phyloP scores from a whole-genome alignment of 2,797 vertebrate species.

The Smutsia gigantea region DNA sequence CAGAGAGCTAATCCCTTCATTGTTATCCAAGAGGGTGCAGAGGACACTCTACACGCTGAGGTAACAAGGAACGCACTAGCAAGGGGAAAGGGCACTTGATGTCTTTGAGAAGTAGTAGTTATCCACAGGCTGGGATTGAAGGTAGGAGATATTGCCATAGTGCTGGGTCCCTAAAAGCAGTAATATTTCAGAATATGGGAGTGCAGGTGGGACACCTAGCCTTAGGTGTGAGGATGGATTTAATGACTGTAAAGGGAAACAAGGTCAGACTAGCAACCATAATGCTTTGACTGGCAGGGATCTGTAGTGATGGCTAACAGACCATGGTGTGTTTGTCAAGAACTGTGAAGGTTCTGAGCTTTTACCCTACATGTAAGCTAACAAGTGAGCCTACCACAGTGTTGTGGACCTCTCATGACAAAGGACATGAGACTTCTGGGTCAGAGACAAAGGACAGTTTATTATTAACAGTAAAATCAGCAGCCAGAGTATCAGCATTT shows the following conservation, averaged over 20 bases:
- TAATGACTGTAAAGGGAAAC: neutral
- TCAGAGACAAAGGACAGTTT: neutral
- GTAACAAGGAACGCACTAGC: neutral
- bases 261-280: neutral
- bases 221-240: neutral
- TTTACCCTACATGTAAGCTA: neutral
- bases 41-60: neutral
- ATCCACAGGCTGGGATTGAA: neutral
- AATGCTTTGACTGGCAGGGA: neutral
- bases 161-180: neutral
- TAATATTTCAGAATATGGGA: neutral
- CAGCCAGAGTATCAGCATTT: neutral
- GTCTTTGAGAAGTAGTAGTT: neutral
- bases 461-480: neutral
- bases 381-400: neutral
- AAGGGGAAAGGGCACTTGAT: neutral
- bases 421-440: neutral
- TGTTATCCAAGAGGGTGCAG: neutral
- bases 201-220: neutral
- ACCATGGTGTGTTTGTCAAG: neutral
- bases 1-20: neutral
- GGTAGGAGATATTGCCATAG: neutral
- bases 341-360: neutral
- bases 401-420: neutral
- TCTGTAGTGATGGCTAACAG: neutral